A percentile compares a stretch with the other conserved stretches of the same genome.
These are phyloP conservation scores for Peromyscus melanophrys DNA, from an alignment of 2,797 vertebrate genomes.

Conservation along the genomic window DNA sequence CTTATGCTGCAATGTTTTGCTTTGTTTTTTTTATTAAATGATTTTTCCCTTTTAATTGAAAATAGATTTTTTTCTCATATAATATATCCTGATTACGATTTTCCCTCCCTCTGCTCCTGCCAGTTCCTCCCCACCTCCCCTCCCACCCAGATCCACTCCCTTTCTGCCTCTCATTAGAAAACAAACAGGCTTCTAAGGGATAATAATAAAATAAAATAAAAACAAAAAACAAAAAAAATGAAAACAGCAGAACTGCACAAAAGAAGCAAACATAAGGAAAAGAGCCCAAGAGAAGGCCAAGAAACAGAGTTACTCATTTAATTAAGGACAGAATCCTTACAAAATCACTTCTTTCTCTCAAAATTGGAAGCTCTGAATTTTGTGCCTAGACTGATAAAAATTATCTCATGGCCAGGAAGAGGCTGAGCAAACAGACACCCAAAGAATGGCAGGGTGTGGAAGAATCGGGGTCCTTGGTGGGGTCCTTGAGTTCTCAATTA, in stretches of 20 bases:
- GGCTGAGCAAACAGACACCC: neutral
- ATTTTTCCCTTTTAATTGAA: neutral
- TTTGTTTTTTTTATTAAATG: neutral
- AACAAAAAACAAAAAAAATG: neutral
- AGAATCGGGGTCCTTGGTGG: neutral
- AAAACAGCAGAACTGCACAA: neutral
- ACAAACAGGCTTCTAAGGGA: neutral
- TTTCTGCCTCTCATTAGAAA: neutral
- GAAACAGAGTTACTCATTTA: neutral
- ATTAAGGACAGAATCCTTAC: no score
- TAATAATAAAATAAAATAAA: neutral
- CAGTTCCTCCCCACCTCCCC: neutral
- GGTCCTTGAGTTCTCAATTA: neutral
- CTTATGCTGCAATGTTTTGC: neutral
- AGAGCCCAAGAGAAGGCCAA: neutral
- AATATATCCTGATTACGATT: neutral
- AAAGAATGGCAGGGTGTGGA: neutral
- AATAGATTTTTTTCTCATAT: neutral
- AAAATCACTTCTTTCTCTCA: neutral
- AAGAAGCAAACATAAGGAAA: neutral
- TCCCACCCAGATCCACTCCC: neutral
- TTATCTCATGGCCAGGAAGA: neutral
- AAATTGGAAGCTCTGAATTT: neutral
- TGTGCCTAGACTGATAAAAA: neutral
- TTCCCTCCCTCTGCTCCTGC: neutral